Conservation (phyloP, 2,797 vertebrate species). For the Microctenopoma stevenorrisi region DNA sequence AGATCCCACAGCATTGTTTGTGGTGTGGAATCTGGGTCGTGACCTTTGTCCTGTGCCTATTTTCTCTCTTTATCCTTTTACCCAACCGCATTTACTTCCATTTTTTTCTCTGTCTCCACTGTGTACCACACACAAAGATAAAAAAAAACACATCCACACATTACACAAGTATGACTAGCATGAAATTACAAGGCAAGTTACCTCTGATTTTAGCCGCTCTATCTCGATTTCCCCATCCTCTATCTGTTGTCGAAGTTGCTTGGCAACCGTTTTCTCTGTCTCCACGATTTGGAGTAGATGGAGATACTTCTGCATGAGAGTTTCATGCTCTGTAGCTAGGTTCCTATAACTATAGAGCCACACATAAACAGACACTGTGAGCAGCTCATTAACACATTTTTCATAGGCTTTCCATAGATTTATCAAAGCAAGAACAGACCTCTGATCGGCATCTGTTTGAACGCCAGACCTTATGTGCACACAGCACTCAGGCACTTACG, state of each 20-base stretch:
- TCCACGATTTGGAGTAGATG: constrained; percentile 99
- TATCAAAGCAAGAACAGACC: constrained; percentile 50
- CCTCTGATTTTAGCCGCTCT: constrained; percentile 97
- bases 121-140: constrained; percentile 6
- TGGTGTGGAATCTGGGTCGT: constrained; percentile 37
- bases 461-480: constrained; percentile 29
- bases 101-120: constrained; percentile 3
- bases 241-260: constrained; percentile 98
- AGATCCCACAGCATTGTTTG: constrained; percentile 19
- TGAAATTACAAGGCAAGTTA: constrained; percentile 75
- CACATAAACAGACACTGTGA: constrained; percentile 43
- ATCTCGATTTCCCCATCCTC: constrained; percentile 98
- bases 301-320: constrained; percentile 98
- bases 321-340: constrained; percentile 96
- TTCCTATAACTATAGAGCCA: constrained; percentile 90
- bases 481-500: constrained; percentile 32
- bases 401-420: constrained; percentile 45
- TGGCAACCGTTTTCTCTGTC: constrained; percentile 98
- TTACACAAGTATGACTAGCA: constrained; percentile 43
- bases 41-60: constrained; percentile 47
- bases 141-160: constrained; percentile 34
- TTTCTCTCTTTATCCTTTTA: constrained; percentile 29
- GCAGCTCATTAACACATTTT: constrained; percentile 60
- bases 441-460: constrained; percentile 55
- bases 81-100: constrained; percentile 10